Evolutionary conservation across 2,113 vertebrate species (phyloP).

Genomic region (Xiphophorus couchianus): DNA sequence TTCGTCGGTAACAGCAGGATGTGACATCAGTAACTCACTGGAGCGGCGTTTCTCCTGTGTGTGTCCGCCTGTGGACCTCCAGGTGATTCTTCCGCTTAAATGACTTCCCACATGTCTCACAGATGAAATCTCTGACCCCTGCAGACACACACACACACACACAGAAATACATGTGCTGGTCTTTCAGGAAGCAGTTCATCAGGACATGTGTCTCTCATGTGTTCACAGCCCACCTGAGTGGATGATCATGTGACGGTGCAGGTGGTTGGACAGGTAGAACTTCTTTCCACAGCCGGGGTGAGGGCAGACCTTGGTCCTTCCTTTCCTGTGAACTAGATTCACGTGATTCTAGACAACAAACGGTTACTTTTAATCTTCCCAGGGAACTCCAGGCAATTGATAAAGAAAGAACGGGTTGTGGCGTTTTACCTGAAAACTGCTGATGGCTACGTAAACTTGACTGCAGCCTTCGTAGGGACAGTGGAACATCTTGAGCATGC

Average conservation of each 20-base stretch:
- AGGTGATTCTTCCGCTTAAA: slow-evolving; percentile 97
- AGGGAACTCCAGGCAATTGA: neutral
- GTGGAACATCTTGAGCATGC: slow-evolving; percentile 91
- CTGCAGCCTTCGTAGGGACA: slow-evolving; percentile 92
- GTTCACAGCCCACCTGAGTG: slow-evolving; percentile 82
- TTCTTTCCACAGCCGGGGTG: slow-evolving; percentile 93
- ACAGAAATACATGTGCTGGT: neutral
- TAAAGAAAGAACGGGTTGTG: neutral
- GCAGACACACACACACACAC: neutral
- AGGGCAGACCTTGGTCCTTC: slow-evolving; percentile 90
- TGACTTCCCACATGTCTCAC: slow-evolving; percentile 91
- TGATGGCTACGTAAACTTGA: slow-evolving; percentile 90
- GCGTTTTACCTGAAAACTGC: slow-evolving; percentile 88
- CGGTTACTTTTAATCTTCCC: neutral
- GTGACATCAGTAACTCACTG: slow-evolving; percentile 80
- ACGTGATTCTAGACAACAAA: slow-evolving; percentile 84
- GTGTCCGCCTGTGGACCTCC: slow-evolving; percentile 90
- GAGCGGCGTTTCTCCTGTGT: slow-evolving; percentile 91
- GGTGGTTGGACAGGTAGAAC: slow-evolving; percentile 91
- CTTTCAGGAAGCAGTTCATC: neutral
- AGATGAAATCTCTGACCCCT: slow-evolving; percentile 92
- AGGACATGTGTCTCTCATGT: neutral
- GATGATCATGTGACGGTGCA: slow-evolving; percentile 93
- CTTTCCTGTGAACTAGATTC: slow-evolving; percentile 91
- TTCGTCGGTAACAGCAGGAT: neutral